Evolutionary conservation across 2,888 invertebrate species (phyloP).

Genomic region (Eilema sororculum): DNA sequence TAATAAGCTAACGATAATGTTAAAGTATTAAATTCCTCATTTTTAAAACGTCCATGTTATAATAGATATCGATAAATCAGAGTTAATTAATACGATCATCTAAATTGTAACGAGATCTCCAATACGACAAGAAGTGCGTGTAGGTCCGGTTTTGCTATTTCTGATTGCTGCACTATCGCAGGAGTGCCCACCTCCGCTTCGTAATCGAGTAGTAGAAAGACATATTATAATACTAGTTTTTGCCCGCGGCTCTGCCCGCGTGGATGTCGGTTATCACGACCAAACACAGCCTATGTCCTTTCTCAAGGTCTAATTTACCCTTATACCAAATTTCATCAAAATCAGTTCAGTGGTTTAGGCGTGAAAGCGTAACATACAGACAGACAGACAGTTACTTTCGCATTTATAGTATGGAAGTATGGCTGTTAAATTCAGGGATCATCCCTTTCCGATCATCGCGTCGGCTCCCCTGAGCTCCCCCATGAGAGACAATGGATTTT

Average conservation of each 20-base stretch:
- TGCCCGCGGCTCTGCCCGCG: no score
- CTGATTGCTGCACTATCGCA: background rate
- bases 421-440: background rate
- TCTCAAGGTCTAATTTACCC: no score
- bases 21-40: background rate
- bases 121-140: conserved; percentile 2
- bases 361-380: no score
- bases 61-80: background rate
- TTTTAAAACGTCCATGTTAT: background rate
- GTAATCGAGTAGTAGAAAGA: background rate
- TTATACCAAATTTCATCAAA: no score
- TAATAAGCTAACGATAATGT: background rate
- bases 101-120: background rate
- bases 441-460: no score
- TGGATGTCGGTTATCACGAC: no score
- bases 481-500: no score
- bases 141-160: conserved; percentile 2
- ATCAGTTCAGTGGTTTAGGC: no score
- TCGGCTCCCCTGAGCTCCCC: no score
- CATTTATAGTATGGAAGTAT: no score
- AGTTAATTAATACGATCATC: background rate
- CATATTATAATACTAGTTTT: background rate
- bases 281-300: no score
- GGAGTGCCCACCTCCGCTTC: background rate
- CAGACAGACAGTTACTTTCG: no score